Evolutionary conservation across 2,888 invertebrate genomes (phyloP).

Genomic region (Heliconius ethilla): DNA sequence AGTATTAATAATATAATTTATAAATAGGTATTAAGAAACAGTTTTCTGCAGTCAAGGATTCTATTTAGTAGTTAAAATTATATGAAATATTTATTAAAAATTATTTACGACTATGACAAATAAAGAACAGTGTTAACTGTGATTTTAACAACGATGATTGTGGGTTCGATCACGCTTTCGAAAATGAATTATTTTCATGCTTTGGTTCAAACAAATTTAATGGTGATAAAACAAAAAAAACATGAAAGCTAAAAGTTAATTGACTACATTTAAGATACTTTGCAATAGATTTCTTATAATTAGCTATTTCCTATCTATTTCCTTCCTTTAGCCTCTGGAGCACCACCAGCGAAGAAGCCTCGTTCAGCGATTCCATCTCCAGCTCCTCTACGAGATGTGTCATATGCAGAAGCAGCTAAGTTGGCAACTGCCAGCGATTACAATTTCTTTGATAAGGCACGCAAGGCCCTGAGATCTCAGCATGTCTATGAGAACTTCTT

Average conservation of each 20-base stretch:
- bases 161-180: neutral
- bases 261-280: too few species aligned
- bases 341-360: slow-evolving; percentile 49
- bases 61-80: too few species aligned
- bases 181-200: too few species aligned
- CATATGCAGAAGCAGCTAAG: slow-evolving; percentile 94
- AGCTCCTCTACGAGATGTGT: slow-evolving; percentile 86
- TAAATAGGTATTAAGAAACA: too few species aligned
- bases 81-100: too few species aligned
- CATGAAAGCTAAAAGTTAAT: too few species aligned
- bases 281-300: neutral
- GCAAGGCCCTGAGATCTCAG: slow-evolving; percentile 91
- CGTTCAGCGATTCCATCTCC: slow-evolving; percentile 51
- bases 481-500: slow-evolving; percentile 98
- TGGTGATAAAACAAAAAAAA: too few species aligned
- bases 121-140: too few species aligned
- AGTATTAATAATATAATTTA: too few species aligned
- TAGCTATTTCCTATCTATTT: neutral
- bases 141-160: neutral
- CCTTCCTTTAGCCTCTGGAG: slow-evolving; percentile 41
- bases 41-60: neutral
- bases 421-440: slow-evolving; percentile 95
- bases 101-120: too few species aligned
- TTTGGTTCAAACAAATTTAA: too few species aligned
- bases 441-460: slow-evolving; percentile 97